Base-by-base conservation (phyloP, 2,113 vertebrate genomes). In the Cromileptes altivelis region DNA sequence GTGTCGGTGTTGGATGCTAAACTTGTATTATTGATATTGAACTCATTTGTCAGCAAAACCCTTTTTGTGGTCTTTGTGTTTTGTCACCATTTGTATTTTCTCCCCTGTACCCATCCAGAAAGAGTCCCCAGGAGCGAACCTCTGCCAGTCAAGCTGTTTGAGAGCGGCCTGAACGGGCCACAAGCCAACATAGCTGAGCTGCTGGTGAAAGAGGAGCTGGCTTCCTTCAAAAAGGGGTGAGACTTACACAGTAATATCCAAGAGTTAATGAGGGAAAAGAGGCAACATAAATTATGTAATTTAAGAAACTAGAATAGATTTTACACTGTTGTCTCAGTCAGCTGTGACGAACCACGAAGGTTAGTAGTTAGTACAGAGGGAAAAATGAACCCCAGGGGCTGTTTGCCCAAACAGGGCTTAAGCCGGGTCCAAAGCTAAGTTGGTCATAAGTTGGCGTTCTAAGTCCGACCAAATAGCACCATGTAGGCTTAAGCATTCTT, bases 191-290 rank as follows among this genome's bases (percentile, higher is more conserved):
- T 96, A 6, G 91, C 87, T 4, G 77, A 92, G 12, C 65, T 92
- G 57, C 82, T 96, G 62, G 89, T 95, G 21, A 67, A 53, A 45
- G 94, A 95, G 64, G 72, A 89, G 13, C 81, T 95, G 63, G 95
- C 90, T 30, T 68, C 71, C 63, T 93, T 89, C 45, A 94, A 33
- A 67, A 67, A 80, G 7, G 13, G 81, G 95, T 95, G 72, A 82
- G 87, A 53, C 13, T 37, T 25, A 47, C 9, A 45, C 27, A 71
- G 14, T 30, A 37, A 45, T 27, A 13, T 65, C 17, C 18, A n/a
- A 19, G 6, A 61, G 33, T 37, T 37, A 37, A 37, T 37, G 33
- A 9, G n/a, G 30, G 23, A 11, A 33, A 70, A 53, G 12, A 8
- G 3, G 3, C 5, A 53, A 27, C 17, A 3, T 19, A 8, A 15